Evolutionary conservation across 2,888 invertebrate genomes (phyloP).

Genomic region (Archips crataeganus): DNA sequence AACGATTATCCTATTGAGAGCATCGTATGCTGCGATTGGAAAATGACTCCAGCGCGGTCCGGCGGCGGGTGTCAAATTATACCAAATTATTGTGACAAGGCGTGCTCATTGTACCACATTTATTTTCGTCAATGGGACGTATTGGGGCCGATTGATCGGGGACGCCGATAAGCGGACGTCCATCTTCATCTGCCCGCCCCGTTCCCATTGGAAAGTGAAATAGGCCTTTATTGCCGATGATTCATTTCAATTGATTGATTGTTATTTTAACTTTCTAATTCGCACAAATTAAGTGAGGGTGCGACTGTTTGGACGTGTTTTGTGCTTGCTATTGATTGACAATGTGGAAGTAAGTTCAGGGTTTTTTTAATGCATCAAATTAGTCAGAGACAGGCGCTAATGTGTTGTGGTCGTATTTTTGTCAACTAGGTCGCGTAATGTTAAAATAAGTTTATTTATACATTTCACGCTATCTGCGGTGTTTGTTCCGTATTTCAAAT

Average conservation of each 20-base stretch:
- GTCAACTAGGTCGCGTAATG: not conserved
- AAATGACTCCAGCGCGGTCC: conserved; percentile 48
- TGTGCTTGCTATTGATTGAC: not conserved
- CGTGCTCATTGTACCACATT: conserved; percentile 43
- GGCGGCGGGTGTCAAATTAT: conserved; percentile 47
- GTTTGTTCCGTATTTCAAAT: too few species aligned
- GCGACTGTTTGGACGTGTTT: conserved; percentile 11
- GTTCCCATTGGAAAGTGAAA: conserved; percentile 31
- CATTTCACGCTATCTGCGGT: too few species aligned
- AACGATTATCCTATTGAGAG: conserved; percentile 58
- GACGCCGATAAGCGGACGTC: conserved; percentile 38
- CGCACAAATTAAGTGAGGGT: conserved; percentile 16
- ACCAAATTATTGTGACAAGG: conserved; percentile 41
- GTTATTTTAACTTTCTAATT: conserved; percentile 38
- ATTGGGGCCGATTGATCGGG: conserved; percentile 42
- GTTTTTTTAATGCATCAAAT: too few species aligned
- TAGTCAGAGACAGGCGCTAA: too few species aligned
- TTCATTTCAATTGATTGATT: conserved; percentile 40
- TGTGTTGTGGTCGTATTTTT: not conserved
- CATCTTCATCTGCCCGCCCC: conserved; percentile 24
- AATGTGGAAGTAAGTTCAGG: not conserved
- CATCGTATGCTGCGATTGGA: conserved; percentile 52
- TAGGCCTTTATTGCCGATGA: conserved; percentile 30
- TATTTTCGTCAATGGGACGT: conserved; percentile 49
- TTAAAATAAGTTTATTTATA: not conserved